phyloP scores from a whole-genome alignment of 2,113 vertebrate species.

The Tragulus kanchil region DNA sequence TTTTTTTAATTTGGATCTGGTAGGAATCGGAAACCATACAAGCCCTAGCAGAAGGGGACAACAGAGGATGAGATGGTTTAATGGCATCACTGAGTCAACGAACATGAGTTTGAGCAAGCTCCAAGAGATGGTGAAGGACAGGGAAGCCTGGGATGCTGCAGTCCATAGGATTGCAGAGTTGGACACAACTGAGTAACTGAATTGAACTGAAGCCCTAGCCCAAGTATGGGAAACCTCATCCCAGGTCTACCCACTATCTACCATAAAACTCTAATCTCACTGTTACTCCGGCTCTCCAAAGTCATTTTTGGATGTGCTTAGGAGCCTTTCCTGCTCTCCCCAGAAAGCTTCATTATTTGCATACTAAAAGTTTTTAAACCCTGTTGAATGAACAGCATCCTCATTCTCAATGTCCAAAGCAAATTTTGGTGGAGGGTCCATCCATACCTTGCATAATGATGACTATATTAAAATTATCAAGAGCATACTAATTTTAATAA shows the following conservation, averaged over 20 bases:
- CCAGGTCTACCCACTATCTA: accelerated
- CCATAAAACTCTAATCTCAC: neutral
- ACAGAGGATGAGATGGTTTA: too few species aligned
- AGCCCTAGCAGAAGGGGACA: neutral
- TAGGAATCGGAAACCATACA: neutral
- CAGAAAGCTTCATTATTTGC: neutral
- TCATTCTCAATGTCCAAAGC: neutral
- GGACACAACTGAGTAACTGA: too few species aligned
- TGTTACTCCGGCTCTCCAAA: neutral
- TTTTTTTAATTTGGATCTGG: neutral
- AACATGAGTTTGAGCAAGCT: too few species aligned
- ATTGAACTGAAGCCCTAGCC: neutral
- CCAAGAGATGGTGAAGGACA: too few species aligned
- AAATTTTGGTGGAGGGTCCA: neutral
- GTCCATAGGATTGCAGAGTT: too few species aligned
- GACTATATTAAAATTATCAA: neutral
- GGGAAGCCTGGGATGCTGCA: too few species aligned
- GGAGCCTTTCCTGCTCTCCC: neutral
- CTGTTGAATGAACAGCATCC: neutral
- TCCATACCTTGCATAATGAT: neutral
- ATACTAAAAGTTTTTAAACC: neutral
- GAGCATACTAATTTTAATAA: neutral
- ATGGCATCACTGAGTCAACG: too few species aligned
- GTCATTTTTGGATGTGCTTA: neutral
- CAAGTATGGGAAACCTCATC: neutral